phyloP scores from a whole-genome alignment of 2,797 vertebrate genomes.

The Synaphobranchus kaupii region DNA sequence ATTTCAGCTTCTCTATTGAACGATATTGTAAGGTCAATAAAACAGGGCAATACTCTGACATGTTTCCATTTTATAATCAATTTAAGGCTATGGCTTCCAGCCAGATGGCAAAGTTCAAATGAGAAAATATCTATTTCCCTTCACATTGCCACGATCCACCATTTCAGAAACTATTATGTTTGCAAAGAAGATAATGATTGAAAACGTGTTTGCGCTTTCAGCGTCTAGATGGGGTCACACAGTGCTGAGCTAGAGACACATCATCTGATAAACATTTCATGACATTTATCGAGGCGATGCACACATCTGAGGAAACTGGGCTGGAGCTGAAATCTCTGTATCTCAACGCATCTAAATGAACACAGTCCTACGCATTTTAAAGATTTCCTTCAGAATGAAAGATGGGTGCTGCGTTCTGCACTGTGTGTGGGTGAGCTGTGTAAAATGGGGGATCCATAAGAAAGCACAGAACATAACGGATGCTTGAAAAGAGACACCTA shows the following conservation, averaged over 20 bases:
- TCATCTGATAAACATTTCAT: not conserved
- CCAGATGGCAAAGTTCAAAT: not conserved
- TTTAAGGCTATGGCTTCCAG: not conserved
- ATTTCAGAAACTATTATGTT: not conserved
- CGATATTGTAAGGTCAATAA: not conserved
- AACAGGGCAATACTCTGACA: not conserved
- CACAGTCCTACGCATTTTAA: not conserved
- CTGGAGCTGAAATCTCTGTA: not conserved
- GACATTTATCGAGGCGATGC: not conserved
- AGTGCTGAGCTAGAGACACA: not conserved
- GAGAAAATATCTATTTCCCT: conserved; percentile 3
- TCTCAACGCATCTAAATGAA: not conserved
- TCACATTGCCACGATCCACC: not conserved
- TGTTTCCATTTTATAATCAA: not conserved
- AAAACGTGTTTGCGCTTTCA: not conserved
- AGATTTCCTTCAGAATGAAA: not conserved
- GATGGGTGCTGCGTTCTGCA: not conserved
- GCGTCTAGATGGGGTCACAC: not conserved
- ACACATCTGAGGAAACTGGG: not conserved
- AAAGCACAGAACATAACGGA: not conserved
- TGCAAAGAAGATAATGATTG: not conserved
- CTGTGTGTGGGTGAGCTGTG: not conserved
- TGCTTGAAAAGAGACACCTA: not conserved
- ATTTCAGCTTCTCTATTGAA: not conserved
- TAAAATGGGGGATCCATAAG: not conserved